phyloP scores from a whole-genome alignment of 2,797 vertebrate species.

The Onychomys leucogaster region DNA sequence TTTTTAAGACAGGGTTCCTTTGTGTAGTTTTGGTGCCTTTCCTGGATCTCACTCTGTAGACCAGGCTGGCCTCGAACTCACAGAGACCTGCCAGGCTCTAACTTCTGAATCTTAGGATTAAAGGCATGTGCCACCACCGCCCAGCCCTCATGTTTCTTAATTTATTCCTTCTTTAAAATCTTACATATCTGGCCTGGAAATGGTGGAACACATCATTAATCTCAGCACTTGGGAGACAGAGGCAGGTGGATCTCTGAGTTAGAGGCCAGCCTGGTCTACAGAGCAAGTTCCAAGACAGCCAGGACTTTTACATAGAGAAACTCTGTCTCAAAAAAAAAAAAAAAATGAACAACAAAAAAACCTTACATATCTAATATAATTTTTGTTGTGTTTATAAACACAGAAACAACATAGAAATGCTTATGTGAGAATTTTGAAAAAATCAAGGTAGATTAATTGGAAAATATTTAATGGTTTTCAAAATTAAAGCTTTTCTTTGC shows the following conservation, averaged over 20 bases:
- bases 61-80: no score
- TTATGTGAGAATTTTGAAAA: neutral
- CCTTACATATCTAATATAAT: neutral
- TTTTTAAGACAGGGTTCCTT: no score
- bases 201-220: neutral
- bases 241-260: neutral
- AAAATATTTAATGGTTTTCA: neutral
- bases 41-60: no score
- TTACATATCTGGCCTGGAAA: neutral
- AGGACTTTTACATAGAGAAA: neutral
- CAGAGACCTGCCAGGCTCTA: no score
- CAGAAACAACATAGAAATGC: neutral
- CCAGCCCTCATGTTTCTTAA: conserved; percentile 6
- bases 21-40: no score
- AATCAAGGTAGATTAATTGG: neutral
- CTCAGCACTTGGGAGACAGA: neutral
- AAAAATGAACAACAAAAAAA: neutral
- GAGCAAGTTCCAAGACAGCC: neutral
- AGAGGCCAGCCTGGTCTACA: neutral
- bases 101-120: no score
- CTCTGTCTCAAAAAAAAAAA: neutral
- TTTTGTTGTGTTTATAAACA: neutral
- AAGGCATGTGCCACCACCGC: no score
- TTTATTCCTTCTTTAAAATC: neutral
- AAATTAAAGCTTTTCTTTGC: neutral